Evolutionary conservation across 1,140 invertebrate genomes (phyloP).

Genomic region (Asbolus verrucosus): DNA sequence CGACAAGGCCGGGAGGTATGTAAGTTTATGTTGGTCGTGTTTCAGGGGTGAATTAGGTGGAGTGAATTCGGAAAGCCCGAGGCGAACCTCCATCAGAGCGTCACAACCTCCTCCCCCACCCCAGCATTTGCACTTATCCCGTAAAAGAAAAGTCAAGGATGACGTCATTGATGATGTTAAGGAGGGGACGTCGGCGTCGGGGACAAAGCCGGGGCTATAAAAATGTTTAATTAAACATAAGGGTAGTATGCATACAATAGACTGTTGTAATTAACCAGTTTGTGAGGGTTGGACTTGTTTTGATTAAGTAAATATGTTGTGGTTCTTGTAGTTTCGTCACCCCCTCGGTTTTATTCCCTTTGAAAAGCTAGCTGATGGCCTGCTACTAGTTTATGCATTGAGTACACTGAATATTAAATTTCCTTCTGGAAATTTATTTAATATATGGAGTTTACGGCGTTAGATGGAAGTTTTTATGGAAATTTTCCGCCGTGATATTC

Average conservation of each 20-base stretch:
- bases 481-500: neutral
- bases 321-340: slow-evolving; percentile 48
- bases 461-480: slow-evolving; percentile 16
- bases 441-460: slow-evolving; percentile 21
- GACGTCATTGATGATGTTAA: slow-evolving; percentile 31
- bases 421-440: slow-evolving; percentile 15
- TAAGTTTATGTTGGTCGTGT: neutral
- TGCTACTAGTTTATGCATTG: slow-evolving; percentile 34
- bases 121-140: slow-evolving; percentile 15
- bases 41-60: slow-evolving; percentile 6
- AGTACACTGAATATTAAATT: slow-evolving; percentile 20
- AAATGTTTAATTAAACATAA: slow-evolving; percentile 50
- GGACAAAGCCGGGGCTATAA: slow-evolving; percentile 32
- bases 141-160: slow-evolving; percentile 33
- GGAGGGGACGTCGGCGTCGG: slow-evolving; percentile 4
- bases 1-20: neutral
- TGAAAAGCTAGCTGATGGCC: slow-evolving; percentile 38
- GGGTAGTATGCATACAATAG: slow-evolving; percentile 42
- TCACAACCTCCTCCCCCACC: neutral
- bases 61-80: slow-evolving; percentile 17
- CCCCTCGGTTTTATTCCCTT: slow-evolving; percentile 41
- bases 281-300: slow-evolving; percentile 48
- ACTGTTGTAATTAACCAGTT: slow-evolving; percentile 49
- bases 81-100: slow-evolving; percentile 16
- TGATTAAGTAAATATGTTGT: slow-evolving; percentile 52